Evolutionary conservation across 2,888 invertebrate genomes (phyloP).

Genomic region (Eremobia ochroleuca): DNA sequence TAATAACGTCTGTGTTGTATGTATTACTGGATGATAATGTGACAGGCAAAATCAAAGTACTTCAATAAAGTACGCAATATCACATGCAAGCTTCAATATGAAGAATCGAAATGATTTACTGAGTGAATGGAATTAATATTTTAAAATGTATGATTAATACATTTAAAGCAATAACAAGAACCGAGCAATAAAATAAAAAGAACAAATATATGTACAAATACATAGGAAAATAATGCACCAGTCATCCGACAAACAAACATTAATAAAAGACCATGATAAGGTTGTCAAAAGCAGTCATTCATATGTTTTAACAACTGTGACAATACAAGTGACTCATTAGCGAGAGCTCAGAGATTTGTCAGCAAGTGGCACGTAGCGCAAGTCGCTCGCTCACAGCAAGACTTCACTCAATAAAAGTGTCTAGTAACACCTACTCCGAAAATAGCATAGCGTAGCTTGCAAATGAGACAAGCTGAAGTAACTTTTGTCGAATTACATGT

Average conservation of each 20-base stretch:
- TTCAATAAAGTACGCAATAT: background rate
- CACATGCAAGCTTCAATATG: background rate
- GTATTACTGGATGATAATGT: background rate
- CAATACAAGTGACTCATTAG: conserved; percentile 7
- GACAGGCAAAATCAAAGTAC: background rate
- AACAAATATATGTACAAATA: conserved; percentile 3
- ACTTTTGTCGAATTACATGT: no score
- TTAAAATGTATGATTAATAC: background rate
- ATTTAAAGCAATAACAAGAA: background rate
- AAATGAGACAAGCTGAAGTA: background rate
- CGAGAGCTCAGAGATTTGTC: background rate
- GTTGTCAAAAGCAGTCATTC: background rate
- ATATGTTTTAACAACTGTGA: conserved; percentile 29
- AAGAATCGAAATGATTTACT: background rate
- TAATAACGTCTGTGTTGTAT: background rate
- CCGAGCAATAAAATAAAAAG: background rate
- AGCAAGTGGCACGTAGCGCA: background rate
- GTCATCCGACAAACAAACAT: conserved; percentile 13
- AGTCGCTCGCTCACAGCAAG: background rate
- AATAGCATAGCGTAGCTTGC: no score
- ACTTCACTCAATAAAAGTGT: background rate
- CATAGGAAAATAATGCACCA: conserved; percentile 2
- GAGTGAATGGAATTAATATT: background rate
- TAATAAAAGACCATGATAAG: background rate
- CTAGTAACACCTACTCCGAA: background rate